Conservation (phyloP, 2,888 invertebrate species). For the Heliconius ismenius region DNA sequence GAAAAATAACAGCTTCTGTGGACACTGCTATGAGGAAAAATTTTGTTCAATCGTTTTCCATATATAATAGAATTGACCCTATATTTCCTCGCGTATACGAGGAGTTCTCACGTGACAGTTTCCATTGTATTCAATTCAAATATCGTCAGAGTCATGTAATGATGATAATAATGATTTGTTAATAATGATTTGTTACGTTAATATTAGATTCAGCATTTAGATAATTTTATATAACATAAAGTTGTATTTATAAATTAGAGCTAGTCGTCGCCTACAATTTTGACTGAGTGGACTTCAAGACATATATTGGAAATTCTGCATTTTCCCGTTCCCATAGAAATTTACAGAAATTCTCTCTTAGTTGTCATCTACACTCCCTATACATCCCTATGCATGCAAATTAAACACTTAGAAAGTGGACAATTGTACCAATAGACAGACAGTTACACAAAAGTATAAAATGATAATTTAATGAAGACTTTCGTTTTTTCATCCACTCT, state of each 20-base stretch:
- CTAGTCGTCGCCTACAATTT: background rate
- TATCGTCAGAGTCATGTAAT: conserved; percentile 33
- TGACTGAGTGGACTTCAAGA: background rate
- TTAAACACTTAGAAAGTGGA: too few species aligned
- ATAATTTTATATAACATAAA: conserved; percentile 12
- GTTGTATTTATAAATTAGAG: background rate
- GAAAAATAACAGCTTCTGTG: too few species aligned
- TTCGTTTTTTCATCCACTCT: background rate
- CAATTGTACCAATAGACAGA: background rate
- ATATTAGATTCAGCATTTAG: background rate
- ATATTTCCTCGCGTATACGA: background rate
- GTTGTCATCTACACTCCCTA: too few species aligned
- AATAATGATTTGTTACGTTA: conserved; percentile 18
- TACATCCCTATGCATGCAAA: too few species aligned
- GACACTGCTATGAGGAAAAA: too few species aligned
- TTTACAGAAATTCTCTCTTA: too few species aligned
- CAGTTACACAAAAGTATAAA: background rate
- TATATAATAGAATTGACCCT: background rate
- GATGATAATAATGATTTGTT: too few species aligned
- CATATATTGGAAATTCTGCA: too few species aligned
- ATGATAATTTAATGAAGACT: background rate
- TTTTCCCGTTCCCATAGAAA: too few species aligned
- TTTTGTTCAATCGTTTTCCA: background rate
- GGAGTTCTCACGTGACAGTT: conserved; percentile 37
- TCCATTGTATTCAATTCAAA: conserved; percentile 30